Conservation (phyloP, 2,113 vertebrate genomes). For the Lampris megalopsis region DNA sequence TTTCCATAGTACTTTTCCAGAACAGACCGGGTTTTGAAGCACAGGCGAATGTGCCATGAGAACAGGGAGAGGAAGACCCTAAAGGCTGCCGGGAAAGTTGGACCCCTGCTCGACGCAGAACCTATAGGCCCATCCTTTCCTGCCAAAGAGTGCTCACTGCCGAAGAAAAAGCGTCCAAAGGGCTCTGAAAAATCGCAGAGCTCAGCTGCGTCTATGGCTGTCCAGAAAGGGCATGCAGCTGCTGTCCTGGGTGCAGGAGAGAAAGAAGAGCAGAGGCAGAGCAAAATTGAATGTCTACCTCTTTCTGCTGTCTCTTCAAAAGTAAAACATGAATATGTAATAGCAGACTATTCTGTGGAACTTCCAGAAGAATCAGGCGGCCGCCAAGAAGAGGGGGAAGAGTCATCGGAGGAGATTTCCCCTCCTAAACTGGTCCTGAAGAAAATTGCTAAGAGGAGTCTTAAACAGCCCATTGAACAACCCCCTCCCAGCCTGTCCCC, state of each 20-base stretch:
- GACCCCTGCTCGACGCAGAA: conserved; percentile 85
- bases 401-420: conserved; percentile 86
- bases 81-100: conserved; percentile 89
- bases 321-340: conserved; percentile 96
- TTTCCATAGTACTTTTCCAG: conserved; percentile 94
- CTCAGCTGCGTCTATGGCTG: conserved; percentile 42
- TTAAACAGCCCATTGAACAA: conserved; percentile 87
- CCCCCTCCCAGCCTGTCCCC: conserved; percentile 88
- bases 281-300: conserved; percentile 90
- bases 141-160: conserved; percentile 91
- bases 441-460: conserved; percentile 91
- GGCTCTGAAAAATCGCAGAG: conserved; percentile 84
- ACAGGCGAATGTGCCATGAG: conserved; percentile 99
- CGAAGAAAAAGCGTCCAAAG: conserved; percentile 96
- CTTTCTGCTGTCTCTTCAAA: conserved; percentile 91
- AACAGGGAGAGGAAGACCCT: conserved; percentile 92
- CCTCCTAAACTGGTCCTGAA: conserved; percentile 95
- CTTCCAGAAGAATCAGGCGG: conserved; percentile 88
- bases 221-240: conserved; percentile 66
- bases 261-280: conserved; percentile 88
- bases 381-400: conserved; percentile 83
- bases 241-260: conserved; percentile 71
- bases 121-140: conserved; percentile 83
- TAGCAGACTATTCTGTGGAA: conserved; percentile 92
- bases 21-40: conserved; percentile 97